Evolutionary conservation across 2,888 invertebrate species (phyloP), one percentile per base, ranked within the genome.

Genomic region (Desoria tigrina): DNA sequence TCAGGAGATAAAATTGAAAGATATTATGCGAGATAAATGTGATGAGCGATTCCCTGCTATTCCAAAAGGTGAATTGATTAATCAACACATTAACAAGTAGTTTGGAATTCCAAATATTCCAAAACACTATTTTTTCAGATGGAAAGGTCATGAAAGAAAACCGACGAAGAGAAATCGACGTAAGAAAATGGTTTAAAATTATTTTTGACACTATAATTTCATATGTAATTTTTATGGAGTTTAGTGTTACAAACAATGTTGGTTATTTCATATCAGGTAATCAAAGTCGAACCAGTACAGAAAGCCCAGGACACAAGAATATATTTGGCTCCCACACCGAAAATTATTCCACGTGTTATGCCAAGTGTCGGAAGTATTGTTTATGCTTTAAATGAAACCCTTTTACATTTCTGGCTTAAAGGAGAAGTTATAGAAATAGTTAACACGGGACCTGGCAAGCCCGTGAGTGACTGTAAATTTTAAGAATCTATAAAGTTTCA

Each of bases 371-470:
- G 85, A 53, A 83, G 82, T 54, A 77, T 79, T 16, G 86, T 88
- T 23, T 88, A 83, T 78, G 86, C 86, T 2, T 86, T 86, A 83
- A 84, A 85, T 71, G 85, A 85, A 74, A 81, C 81, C 63, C 81
- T 84, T 11, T 84, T 86, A 77, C 84, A 85, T 28, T 84, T 86
- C 6, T 90, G 90, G 89, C 80, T 86, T 1, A 82, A 81, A 60
- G 87, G 84, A 4, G 83, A 80, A 16, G 78, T 87, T 0, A 71
- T 83, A n/a, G 83, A 84, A 6, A 77, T 84, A 1, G 77, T 56
- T 39, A 18, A 42, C 42, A 7, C 2, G 18, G 23, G 42, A 24
- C 27, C 14, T 27, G 28, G 32, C 9, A 57, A 57, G 23, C 45
- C 56, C 6, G 62, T 55, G 23, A 63, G 28, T 55, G 3, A 23